Evolutionary conservation across 2,113 vertebrate species (phyloP).

Genomic region (Hypanus sabinus): DNA sequence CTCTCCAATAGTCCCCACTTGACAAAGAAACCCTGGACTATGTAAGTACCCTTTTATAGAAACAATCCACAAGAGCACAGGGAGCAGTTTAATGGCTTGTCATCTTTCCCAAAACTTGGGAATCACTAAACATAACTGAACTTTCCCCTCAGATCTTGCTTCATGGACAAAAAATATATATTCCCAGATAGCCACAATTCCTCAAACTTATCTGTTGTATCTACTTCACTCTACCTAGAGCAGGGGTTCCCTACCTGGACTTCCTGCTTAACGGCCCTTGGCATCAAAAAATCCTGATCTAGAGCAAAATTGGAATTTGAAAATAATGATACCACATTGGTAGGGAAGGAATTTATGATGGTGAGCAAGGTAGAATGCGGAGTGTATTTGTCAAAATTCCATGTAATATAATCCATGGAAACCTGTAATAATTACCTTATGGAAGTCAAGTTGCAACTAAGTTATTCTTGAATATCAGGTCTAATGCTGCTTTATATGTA

Average conservation of each 20-base stretch:
- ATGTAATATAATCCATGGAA: background rate
- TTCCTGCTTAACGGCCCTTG: too few species aligned
- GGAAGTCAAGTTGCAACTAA: background rate
- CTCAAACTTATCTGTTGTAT: background rate
- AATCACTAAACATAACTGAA: background rate
- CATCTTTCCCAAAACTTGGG: background rate
- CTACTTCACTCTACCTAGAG: background rate
- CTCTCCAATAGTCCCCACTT: too few species aligned
- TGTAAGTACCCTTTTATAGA: background rate
- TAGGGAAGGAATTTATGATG: too few species aligned
- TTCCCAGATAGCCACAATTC: background rate
- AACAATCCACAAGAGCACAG: background rate
- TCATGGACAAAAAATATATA: background rate
- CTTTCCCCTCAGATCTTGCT: background rate
- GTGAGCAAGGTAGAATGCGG: background rate
- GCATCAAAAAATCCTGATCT: too few species aligned
- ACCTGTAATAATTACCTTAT: background rate
- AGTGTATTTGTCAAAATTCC: background rate
- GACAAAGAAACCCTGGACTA: background rate
- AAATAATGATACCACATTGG: background rate
- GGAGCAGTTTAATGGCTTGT: background rate
- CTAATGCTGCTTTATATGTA: background rate
- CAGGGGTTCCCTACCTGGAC: background rate
- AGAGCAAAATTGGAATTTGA: background rate
- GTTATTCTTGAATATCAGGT: background rate